Evolutionary conservation across 1,140 invertebrate genomes (phyloP).

Genomic region (Apis cerana): DNA sequence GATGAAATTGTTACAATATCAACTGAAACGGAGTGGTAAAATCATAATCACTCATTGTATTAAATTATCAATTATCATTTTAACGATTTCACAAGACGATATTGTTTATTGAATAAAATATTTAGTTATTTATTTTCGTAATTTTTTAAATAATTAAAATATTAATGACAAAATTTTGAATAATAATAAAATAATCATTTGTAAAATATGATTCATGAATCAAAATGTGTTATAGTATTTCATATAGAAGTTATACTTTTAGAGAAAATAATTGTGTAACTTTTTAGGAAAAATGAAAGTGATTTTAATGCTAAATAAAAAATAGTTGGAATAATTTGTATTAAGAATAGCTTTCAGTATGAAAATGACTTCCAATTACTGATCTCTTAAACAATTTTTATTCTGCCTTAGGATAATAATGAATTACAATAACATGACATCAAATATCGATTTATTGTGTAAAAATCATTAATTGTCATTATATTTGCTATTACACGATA

Average conservation of each 20-base stretch:
- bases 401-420: conserved; percentile 55
- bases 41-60: conserved; percentile 62
- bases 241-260: background rate
- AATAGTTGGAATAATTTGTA: conserved; percentile 28
- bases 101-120: conserved; percentile 70
- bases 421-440: conserved; percentile 62
- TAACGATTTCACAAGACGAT: conserved; percentile 70
- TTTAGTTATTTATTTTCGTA: conserved; percentile 46
- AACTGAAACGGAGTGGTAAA: conserved; percentile 57
- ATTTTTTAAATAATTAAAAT: conserved; percentile 30
- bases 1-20: conserved; percentile 60
- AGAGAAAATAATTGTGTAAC: too few species aligned
- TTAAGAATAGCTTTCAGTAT: conserved; percentile 30
- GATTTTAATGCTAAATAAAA: conserved; percentile 14
- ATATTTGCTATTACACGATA: conserved; percentile 48
- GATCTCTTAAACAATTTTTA: conserved; percentile 56
- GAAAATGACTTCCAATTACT: conserved; percentile 58
- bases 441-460: conserved; percentile 65
- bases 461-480: conserved; percentile 63
- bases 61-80: conserved; percentile 69
- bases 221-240: background rate
- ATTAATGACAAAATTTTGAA: background rate
- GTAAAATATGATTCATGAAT: too few species aligned
- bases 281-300: background rate
- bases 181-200: background rate